These are phyloP conservation scores for Choloepus didactylus DNA, from an alignment of 2,797 vertebrate genomes.

Conservation along the genomic window DNA sequence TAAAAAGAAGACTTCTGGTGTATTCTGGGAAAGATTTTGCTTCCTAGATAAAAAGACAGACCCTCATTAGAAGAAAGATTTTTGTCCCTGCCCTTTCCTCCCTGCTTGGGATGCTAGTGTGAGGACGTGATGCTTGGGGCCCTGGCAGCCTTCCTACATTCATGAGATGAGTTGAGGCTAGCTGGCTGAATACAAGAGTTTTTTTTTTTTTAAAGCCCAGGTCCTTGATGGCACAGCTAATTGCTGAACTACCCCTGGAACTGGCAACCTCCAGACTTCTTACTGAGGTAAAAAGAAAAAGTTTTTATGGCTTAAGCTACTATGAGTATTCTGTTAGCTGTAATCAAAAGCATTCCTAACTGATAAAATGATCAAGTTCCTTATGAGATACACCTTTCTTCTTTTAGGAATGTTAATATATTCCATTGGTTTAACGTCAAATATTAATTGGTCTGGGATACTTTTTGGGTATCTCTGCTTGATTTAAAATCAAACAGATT, in stretches of 20 bases:
- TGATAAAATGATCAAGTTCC: background rate
- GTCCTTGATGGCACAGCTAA: background rate
- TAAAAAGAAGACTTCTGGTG: background rate
- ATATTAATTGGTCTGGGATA: background rate
- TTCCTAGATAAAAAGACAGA: constrained; percentile 22
- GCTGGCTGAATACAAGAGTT: background rate
- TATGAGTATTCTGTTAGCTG: background rate
- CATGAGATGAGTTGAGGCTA: background rate
- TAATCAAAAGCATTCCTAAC: constrained; percentile 37
- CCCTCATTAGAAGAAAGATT: background rate
- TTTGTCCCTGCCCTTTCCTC: background rate
- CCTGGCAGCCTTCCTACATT: background rate
- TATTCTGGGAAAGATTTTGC: background rate
- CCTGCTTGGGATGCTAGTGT: background rate
- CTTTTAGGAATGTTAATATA: background rate
- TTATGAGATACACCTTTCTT: background rate
- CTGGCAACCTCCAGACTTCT: background rate
- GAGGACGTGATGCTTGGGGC: background rate
- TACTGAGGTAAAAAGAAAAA: background rate
- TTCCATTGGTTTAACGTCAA: background rate
- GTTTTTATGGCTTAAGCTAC: background rate
- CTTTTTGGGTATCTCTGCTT: background rate
- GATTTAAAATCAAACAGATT: background rate
- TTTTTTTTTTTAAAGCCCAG: background rate
- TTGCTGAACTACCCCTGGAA: background rate